Evolutionary conservation across 2,797 vertebrate genomes (phyloP).

Genomic region (Craterocephalus amniculus): DNA sequence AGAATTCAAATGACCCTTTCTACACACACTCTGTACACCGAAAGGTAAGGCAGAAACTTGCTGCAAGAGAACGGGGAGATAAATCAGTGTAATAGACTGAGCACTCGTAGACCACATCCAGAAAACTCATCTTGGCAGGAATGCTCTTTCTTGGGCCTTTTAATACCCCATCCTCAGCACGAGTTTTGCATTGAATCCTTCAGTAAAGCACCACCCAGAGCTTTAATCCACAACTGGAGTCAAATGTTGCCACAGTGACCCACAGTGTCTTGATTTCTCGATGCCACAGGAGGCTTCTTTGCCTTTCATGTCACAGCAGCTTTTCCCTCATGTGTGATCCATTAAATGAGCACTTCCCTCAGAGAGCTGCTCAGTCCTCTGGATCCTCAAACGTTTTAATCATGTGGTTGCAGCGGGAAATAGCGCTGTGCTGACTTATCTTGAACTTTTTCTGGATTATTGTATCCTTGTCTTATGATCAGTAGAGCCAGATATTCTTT

Average conservation of each 20-base stretch:
- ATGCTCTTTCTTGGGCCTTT: slow-evolving; percentile 53
- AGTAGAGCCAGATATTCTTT: background rate
- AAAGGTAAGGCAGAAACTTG: slow-evolving; percentile 23
- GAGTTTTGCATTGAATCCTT: slow-evolving; percentile 49
- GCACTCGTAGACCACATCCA: slow-evolving; percentile 53
- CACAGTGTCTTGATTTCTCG: background rate
- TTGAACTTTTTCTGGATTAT: slow-evolving; percentile 5
- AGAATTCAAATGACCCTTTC: slow-evolving; percentile 4
- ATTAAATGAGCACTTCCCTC: slow-evolving; percentile 24
- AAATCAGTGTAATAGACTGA: slow-evolving; percentile 49
- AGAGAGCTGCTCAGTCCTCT: slow-evolving; percentile 9
- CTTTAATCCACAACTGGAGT: slow-evolving; percentile 26
- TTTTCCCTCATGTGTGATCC: slow-evolving; percentile 39
- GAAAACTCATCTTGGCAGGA: slow-evolving; percentile 44
- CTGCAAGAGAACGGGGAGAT: slow-evolving; percentile 31
- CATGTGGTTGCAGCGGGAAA: slow-evolving; percentile 1
- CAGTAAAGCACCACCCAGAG: slow-evolving; percentile 25
- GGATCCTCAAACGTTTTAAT: slow-evolving; percentile 23
- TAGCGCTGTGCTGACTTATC: slow-evolving; percentile 3
- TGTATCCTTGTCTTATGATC: background rate
- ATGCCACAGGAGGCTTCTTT: slow-evolving; percentile 1
- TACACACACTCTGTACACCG: slow-evolving; percentile 36
- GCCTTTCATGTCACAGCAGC: slow-evolving; percentile 13
- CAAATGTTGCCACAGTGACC: slow-evolving; percentile 18
- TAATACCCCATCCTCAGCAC: slow-evolving; percentile 41